These are phyloP conservation scores for Pangasius sanitwongsei DNA, from an alignment of 2,797 vertebrate species.

Conservation along the genomic window DNA sequence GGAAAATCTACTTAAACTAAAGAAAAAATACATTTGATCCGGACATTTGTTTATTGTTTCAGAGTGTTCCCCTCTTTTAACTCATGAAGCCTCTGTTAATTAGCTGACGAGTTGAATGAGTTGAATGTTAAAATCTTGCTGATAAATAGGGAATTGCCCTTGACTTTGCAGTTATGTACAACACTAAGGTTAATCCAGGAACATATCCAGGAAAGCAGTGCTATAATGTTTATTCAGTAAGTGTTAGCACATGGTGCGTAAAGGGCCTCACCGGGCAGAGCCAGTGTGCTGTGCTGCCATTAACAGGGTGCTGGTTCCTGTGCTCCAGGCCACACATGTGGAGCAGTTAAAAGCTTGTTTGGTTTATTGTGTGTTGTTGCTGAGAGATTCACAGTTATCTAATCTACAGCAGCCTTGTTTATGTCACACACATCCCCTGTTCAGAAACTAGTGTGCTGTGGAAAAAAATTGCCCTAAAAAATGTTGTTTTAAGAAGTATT, in stretches of 20 bases:
- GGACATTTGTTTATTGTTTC: not conserved
- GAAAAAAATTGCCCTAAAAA: not conserved
- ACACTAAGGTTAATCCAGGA: slow-evolving; percentile 12
- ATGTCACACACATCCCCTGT: not conserved
- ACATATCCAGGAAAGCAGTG: slow-evolving; percentile 7
- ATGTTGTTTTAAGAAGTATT: not conserved
- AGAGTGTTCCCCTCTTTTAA: not conserved
- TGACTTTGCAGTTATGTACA: not conserved
- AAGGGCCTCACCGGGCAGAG: not conserved
- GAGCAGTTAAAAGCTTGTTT: slow-evolving; percentile 41
- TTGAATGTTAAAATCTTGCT: not conserved
- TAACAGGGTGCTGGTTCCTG: slow-evolving; percentile 46
- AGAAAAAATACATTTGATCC: not conserved
- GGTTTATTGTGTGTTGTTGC: slow-evolving; percentile 47
- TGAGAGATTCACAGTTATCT: slow-evolving; percentile 40
- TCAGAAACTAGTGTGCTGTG: not conserved
- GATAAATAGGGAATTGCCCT: not conserved
- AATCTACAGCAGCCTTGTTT: slow-evolving; percentile 43
- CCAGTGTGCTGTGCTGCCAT: slow-evolving; percentile 18
- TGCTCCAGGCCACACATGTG: slow-evolving; percentile 47
- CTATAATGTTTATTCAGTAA: slow-evolving; percentile 38
- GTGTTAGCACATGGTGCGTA: slow-evolving; percentile 28
- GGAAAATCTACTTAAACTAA: not conserved
- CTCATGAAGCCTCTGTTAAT: not conserved
- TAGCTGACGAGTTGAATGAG: not conserved